Percentiles rank a stretch among this genome's conserved stretches.
phyloP scores from a whole-genome alignment of 2,113 vertebrate species.

The Lethenteron camtschaticum region DNA sequence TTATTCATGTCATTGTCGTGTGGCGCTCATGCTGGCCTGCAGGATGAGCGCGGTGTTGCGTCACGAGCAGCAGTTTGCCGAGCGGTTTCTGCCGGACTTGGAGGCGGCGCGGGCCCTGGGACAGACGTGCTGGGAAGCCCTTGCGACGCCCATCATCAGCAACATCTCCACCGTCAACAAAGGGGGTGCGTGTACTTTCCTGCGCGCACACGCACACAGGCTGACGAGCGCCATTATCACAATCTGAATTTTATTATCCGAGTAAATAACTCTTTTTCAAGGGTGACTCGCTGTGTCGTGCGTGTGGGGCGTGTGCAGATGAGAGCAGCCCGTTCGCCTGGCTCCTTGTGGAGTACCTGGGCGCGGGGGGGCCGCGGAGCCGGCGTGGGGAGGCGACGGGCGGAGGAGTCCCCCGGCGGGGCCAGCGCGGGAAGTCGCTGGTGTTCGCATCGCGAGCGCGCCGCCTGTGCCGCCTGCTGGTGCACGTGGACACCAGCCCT shows the following conservation, averaged over 20 bases:
- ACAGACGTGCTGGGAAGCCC: conserved; percentile 72
- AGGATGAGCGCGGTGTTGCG: conserved; percentile 56
- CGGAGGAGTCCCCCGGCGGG: neutral
- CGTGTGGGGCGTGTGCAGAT: too few species aligned
- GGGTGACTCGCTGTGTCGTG: too few species aligned
- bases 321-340: conserved; percentile 41
- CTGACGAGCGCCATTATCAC: too few species aligned
- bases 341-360: conserved; percentile 57
- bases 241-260: too few species aligned
- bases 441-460: conserved; percentile 50
- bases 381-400: too few species aligned
- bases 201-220: too few species aligned
- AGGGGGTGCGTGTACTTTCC: too few species aligned
- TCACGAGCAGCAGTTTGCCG: conserved; percentile 66
- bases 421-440: conserved; percentile 13
- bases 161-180: conserved; percentile 33
- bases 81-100: conserved; percentile 50
- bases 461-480: conserved; percentile 55
- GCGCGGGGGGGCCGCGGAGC: conserved; percentile 9
- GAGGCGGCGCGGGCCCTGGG: conserved; percentile 60
- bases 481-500: conserved; percentile 46
- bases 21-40: conserved; percentile 4
- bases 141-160: conserved; percentile 55
- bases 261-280: too few species aligned
- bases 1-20: too few species aligned